Percentiles rank a stretch among this genome's conserved stretches.
Conservation (phyloP, 2,888 invertebrate species). For the Achlya flavicornis region DNA sequence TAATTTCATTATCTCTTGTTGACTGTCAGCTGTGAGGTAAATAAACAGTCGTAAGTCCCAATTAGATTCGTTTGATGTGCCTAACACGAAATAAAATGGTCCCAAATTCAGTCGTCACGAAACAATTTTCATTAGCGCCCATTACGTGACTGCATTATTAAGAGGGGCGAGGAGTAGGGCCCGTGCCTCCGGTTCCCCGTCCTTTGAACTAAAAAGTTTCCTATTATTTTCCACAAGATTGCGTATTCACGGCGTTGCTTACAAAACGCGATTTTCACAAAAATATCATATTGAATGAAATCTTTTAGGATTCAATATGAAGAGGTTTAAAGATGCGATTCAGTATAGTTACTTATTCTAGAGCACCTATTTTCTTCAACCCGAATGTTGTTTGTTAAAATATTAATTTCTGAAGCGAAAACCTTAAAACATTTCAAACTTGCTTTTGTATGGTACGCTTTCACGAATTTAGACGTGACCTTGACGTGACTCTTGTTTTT, state of each 20-base stretch:
- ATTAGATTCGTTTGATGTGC: conserved; percentile 60
- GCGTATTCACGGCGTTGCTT: conserved; percentile 49
- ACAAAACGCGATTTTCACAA: conserved; percentile 33
- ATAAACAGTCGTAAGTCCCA: conserved; percentile 37
- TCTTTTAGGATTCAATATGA: conserved; percentile 9
- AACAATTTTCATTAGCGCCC: conserved; percentile 78
- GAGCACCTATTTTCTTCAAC: conserved; percentile 8
- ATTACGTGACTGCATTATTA: conserved; percentile 76
- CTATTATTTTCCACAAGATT: conserved; percentile 57
- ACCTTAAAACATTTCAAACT: neutral
- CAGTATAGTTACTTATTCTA: neutral
- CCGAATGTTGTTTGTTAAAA: neutral
- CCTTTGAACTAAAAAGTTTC: conserved; percentile 58
- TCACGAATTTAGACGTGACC: neutral
- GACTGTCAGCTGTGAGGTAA: conserved; percentile 20
- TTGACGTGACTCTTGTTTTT: neutral
- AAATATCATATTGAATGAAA: conserved; percentile 33
- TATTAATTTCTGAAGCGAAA: conserved; percentile 5
- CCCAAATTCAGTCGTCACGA: conserved; percentile 68
- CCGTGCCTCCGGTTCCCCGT: conserved; percentile 43
- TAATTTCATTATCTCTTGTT: conserved; percentile 22
- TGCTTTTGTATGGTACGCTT: neutral
- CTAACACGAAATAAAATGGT: conserved; percentile 66
- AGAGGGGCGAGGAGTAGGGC: conserved; percentile 52
- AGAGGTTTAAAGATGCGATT: neutral